Conservation (phyloP, 2,888 invertebrate genomes). For the Fabriciana adippe region DNA sequence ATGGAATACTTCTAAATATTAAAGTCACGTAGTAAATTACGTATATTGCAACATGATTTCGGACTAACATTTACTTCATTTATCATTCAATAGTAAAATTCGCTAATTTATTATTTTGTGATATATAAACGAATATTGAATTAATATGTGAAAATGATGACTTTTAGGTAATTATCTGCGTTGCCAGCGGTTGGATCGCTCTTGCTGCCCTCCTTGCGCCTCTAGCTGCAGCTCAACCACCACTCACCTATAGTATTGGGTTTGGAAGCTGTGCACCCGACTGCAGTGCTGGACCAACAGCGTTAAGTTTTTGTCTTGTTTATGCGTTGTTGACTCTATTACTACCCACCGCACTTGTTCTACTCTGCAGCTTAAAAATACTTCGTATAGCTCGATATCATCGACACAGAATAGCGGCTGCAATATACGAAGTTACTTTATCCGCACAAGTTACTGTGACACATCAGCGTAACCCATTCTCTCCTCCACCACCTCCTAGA, state of each 20-base stretch:
- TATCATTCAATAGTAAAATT: constrained; percentile 4
- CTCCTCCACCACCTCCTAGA: constrained; percentile 85
- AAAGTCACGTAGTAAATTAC: background rate
- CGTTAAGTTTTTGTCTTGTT: constrained; percentile 84
- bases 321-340: constrained; percentile 86
- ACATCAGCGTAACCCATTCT: constrained; percentile 90
- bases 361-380: constrained; percentile 88
- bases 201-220: constrained; percentile 85
- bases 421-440: constrained; percentile 91
- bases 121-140: background rate
- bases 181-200: constrained; percentile 86
- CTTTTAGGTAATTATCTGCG: constrained; percentile 83
- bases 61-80: constrained; percentile 1
- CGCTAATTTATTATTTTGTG: background rate
- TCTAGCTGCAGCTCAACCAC: constrained; percentile 83
- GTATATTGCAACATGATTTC: background rate
- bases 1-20: background rate
- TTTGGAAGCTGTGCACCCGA: constrained; percentile 86
- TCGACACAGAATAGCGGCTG: constrained; percentile 91
- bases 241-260: constrained; percentile 65
- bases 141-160: background rate
- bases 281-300: constrained; percentile 83
- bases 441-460: constrained; percentile 93
- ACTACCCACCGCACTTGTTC: constrained; percentile 85
- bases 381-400: constrained; percentile 87